These are phyloP conservation scores for Chloroceryle aenea DNA, from an alignment of 2,113 vertebrate species.

Conservation along the genomic window DNA sequence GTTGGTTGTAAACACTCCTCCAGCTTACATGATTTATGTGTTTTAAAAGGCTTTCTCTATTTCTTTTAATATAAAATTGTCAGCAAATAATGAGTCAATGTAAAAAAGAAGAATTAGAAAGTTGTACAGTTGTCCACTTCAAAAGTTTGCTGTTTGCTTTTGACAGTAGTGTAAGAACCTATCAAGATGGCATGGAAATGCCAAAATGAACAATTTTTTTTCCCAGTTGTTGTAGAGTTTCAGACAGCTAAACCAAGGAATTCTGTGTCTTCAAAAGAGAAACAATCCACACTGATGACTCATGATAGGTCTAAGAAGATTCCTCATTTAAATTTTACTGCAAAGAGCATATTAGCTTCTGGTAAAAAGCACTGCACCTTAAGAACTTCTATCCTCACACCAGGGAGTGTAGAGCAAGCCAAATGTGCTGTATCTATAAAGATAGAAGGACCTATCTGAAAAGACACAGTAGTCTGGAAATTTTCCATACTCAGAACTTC, in stretches of 20 bases:
- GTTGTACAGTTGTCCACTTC: background rate
- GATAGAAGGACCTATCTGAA: background rate
- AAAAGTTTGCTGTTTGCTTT: background rate
- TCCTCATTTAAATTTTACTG: background rate
- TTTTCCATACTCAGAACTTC: background rate
- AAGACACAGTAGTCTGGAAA: background rate
- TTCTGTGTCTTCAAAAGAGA: background rate
- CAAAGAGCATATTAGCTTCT: background rate
- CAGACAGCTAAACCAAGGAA: background rate
- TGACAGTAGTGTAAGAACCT: background rate
- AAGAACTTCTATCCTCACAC: background rate
- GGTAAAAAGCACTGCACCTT: background rate
- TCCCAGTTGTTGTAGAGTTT: background rate
- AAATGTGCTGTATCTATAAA: background rate
- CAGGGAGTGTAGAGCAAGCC: background rate
- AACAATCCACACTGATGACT: accelerated
- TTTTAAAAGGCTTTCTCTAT: background rate
- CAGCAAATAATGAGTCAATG: background rate
- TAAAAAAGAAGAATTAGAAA: background rate
- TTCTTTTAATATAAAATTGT: background rate
- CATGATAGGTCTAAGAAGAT: background rate
- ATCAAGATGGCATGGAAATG: background rate
- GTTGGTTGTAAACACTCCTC: background rate
- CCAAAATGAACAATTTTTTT: background rate
- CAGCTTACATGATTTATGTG: background rate